phyloP scores from a whole-genome alignment of 2,888 invertebrate species.

The Pyrrhosoma nymphula region DNA sequence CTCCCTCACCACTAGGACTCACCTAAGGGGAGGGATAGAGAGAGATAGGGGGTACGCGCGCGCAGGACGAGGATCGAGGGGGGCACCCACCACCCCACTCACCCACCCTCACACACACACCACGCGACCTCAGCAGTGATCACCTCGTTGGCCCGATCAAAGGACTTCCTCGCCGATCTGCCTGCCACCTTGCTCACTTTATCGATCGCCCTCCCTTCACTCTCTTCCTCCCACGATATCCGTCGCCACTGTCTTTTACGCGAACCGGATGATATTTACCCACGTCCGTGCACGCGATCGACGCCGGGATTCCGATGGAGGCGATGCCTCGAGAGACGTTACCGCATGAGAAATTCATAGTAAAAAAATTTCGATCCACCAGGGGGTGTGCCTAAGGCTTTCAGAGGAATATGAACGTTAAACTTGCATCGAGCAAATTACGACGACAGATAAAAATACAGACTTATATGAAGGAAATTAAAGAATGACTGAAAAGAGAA shows the following conservation, averaged over 20 bases:
- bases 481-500: no score
- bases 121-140: background rate
- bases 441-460: no score
- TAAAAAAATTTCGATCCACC: no score
- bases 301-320: background rate
- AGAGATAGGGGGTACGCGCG: background rate
- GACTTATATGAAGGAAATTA: no score
- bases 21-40: background rate
- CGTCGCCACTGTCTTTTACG: background rate
- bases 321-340: background rate
- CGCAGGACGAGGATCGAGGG: background rate
- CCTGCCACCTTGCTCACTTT: background rate
- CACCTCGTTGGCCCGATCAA: constrained; percentile 14
- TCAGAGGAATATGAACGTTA: no score
- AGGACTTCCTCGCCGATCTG: background rate
- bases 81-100: background rate
- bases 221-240: background rate
- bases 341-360: background rate
- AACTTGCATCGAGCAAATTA: no score
- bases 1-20: background rate
- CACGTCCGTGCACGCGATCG: background rate
- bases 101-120: background rate
- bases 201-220: background rate
- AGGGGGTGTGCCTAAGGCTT: no score
- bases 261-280: background rate